Conservation (phyloP, 2,797 vertebrate species). For the Manis pentadactyla region DNA sequence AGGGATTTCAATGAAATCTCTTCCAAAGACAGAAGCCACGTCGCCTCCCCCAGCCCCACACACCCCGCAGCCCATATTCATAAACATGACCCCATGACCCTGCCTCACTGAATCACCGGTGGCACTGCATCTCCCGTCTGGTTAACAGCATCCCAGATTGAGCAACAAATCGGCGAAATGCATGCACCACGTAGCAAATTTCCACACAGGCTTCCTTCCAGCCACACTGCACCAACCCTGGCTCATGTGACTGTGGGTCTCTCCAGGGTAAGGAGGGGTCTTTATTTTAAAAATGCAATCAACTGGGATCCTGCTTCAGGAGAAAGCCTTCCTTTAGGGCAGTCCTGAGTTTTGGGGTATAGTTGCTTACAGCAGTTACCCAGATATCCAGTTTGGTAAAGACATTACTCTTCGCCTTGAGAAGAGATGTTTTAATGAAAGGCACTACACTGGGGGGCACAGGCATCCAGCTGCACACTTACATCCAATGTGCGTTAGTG, state of each 20-base stretch:
- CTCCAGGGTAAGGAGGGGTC: background rate
- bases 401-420: conserved; percentile 13
- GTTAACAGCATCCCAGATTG: background rate
- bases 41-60: background rate
- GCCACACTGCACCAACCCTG: background rate
- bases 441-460: background rate
- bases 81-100: background rate
- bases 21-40: background rate
- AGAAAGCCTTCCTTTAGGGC: conserved; percentile 61
- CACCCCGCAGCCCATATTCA: background rate
- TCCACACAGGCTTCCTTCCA: background rate
- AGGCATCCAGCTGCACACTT: background rate
- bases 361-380: background rate
- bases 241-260: conserved; percentile 62
- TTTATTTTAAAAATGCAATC: conserved; percentile 77
- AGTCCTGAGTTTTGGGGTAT: background rate
- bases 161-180: background rate
- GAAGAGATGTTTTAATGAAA: conserved; percentile 25
- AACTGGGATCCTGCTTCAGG: conserved; percentile 61
- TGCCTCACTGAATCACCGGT: background rate
- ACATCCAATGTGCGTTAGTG: background rate
- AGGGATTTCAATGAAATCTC: background rate
- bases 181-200: background rate
- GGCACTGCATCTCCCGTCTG: background rate
- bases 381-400: background rate